phyloP scores from a whole-genome alignment of 2,888 invertebrate genomes.

The Hyalella azteca region DNA sequence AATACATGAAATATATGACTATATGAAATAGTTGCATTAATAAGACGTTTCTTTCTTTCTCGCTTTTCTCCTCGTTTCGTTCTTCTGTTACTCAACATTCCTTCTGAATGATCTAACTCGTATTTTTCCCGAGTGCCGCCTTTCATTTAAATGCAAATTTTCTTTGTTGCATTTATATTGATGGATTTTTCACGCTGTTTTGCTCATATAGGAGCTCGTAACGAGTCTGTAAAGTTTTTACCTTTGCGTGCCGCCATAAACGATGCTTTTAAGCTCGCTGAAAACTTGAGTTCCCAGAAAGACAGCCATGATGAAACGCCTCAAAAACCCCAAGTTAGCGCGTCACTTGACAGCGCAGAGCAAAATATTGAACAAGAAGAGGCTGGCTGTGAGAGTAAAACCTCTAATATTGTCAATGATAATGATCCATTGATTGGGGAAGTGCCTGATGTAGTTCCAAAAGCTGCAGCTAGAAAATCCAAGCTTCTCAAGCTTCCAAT shows the following conservation, averaged over 20 bases:
- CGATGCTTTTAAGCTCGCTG: conserved; percentile 19
- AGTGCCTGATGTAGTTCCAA: conserved; percentile 24
- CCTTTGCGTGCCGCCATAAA: background rate
- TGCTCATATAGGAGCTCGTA: background rate
- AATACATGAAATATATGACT: too few species aligned
- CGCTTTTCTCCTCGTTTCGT: too few species aligned
- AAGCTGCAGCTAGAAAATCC: conserved; percentile 9
- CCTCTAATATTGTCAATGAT: too few species aligned
- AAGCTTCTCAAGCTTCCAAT: background rate
- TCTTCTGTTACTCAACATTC: background rate
- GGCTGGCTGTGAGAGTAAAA: too few species aligned
- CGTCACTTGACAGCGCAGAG: too few species aligned
- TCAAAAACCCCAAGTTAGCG: background rate
- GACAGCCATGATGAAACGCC: background rate
- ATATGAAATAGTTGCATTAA: too few species aligned
- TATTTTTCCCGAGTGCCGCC: too few species aligned
- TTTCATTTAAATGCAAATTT: too few species aligned
- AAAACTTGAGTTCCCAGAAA: background rate
- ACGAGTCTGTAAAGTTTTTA: background rate
- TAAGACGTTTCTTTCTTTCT: conserved; percentile 4
- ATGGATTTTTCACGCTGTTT: background rate
- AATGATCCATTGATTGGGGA: too few species aligned
- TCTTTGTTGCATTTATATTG: background rate
- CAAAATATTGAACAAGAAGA: too few species aligned
- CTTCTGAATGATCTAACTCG: too few species aligned